Evolutionary conservation across 1,140 invertebrate genomes (phyloP), one percentile per base, ranked within the genome.

Genomic region (Pseudoatta argentina): DNA sequence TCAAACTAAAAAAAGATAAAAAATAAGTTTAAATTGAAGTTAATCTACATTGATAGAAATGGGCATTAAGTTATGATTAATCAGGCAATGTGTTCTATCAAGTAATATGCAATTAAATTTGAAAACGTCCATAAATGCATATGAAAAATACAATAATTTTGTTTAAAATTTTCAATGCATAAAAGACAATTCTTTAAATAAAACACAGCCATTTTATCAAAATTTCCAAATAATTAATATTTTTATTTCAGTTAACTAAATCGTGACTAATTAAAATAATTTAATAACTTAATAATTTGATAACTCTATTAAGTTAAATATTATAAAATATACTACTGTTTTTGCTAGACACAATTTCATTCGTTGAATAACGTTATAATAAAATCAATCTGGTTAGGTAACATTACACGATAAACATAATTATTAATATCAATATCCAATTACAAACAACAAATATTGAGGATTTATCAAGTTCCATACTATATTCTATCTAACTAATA

Each of bases 371-470:
- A 71, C 34, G 21, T 59, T 82, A 61, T 82, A 61, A 59, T 82
- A 82, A 82, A 82, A 82, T 82, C 0, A 2, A n/a, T 4, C 55
- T 61, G 34, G 73, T 82, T 82, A 82, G 30, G 16, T 72, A 81
- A 72, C 34, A 51, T 69, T 69, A 69, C 21, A 24, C 51, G 69
- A 73, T 82, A 82, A 82, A 82, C 79, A 61, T 72, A 82, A 82
- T 82, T 82, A 82, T 82, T 72, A 18, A 16, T 48, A 82, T 73
- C 34, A 48, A 73, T 82, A 82, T 82, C 39, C 51, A 73, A 82
- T 82, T 82, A 82, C 55, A 24, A 72, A 61, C 39, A 24, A 81
- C 39, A 18, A 81, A 81, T 72, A 82, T 61, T 16, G 55, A 82
- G 24, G 24, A 73, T 24, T 72, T 61, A 24, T 7, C 39, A 73